These are phyloP conservation scores for Meloe dianella DNA, from an alignment of 2,888 invertebrate species.

Conservation along the genomic window DNA sequence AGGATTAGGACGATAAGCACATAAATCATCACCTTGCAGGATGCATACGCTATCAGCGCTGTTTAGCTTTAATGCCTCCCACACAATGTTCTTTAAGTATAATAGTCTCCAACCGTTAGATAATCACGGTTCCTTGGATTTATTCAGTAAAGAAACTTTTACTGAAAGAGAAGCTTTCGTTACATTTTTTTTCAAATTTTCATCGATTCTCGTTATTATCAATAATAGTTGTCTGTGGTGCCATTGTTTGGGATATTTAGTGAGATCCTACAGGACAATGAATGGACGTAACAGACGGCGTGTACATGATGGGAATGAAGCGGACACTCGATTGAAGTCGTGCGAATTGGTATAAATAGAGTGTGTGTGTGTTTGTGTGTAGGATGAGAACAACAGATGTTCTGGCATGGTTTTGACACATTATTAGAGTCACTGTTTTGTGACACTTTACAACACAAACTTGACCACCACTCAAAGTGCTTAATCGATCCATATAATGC, in stretches of 20 bases:
- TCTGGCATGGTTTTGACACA: constrained; percentile 34
- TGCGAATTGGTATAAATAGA: constrained; percentile 16
- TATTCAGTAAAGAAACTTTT: background rate
- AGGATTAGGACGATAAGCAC: constrained; percentile 17
- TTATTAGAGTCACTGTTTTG: constrained; percentile 33
- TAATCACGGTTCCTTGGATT: constrained; percentile 13
- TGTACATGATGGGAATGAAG: constrained; percentile 34
- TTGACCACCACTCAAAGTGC: constrained; percentile 23
- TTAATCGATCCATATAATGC: background rate
- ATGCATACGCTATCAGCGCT: constrained; percentile 20
- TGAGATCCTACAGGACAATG: constrained; percentile 38
- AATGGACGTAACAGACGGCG: constrained; percentile 36
- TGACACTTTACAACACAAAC: constrained; percentile 32
- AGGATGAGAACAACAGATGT: constrained; percentile 19
- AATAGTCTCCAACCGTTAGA: constrained; percentile 2
- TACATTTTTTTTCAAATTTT: background rate
- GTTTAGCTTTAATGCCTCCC: constrained; percentile 18
- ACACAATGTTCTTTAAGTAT: background rate
- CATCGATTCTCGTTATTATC: background rate
- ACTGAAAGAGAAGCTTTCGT: background rate
- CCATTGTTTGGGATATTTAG: constrained; percentile 38
- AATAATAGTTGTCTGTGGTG: background rate
- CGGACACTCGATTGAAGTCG: constrained; percentile 28
- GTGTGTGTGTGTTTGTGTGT: constrained; percentile 18
- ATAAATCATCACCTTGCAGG: constrained; percentile 26